These are phyloP conservation scores for Craterocephalus amniculus DNA, from an alignment of 2,797 vertebrate genomes.

Conservation along the genomic window DNA sequence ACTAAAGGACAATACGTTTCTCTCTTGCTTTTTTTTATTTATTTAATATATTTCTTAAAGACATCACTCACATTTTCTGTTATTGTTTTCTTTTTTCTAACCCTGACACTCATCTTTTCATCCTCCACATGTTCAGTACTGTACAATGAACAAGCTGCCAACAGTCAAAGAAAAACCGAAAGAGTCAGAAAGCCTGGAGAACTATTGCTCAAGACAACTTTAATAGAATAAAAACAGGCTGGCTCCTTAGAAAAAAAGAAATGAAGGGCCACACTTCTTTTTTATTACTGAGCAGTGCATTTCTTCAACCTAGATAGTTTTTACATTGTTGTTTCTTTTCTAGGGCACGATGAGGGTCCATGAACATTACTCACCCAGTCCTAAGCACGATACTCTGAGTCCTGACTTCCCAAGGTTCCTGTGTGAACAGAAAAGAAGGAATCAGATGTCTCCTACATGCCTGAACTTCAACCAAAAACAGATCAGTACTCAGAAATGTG, in stretches of 20 bases:
- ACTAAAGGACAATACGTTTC: neutral
- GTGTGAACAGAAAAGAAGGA: conserved; percentile 60
- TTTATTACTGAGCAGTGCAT: neutral
- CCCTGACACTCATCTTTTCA: neutral
- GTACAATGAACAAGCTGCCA: neutral
- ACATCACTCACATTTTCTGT: neutral
- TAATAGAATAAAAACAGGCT: neutral
- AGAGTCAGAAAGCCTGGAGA: neutral
- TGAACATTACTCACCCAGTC: conserved; percentile 87
- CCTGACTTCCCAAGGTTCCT: conserved; percentile 96
- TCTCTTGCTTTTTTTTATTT: neutral
- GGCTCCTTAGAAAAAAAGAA: neutral
- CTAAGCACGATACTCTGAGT: conserved; percentile 93
- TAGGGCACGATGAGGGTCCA: neutral
- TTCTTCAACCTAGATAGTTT: neutral
- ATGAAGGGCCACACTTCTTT: neutral
- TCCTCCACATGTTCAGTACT: too few relatives aligned
- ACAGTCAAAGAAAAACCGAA: neutral
- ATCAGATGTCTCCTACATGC: conserved; percentile 5
- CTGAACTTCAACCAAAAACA: neutral
- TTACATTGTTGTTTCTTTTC: neutral
- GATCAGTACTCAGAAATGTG: neutral
- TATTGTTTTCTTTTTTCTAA: neutral
- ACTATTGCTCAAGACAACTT: neutral
- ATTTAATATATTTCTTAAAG: neutral